Base-by-base conservation (phyloP, 2,888 invertebrate species). In the Dendrolimus pini region DNA sequence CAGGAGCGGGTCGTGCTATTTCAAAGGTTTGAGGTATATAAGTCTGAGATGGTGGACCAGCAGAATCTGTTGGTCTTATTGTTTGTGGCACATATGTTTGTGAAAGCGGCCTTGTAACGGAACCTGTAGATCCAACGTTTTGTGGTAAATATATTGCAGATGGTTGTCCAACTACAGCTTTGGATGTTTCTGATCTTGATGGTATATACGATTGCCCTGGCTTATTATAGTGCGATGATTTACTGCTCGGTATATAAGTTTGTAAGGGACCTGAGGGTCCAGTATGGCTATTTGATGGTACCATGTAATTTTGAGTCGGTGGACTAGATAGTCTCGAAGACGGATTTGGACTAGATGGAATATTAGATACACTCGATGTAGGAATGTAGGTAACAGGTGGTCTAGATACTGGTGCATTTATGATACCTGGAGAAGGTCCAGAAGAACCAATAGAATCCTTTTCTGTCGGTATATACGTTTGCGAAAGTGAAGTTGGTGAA, bases 391-490 rank as follows among this genome's bases (percentile, higher is more conserved):
- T 53, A 14, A 42, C 2, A 13, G 54, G 18, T 52, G 54, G 41
- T 54, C 14, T 52, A 9, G 13, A 10, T 54, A 14, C 10, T 41
- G 53, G 14, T 8, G 41, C 52, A 41, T n/a, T 18, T 47, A 10
- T 12, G 47, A 10, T 47, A 47, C 6, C 12, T 9, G 47, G 12
- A 18, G 41, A 18, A 9, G 55, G n/a, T n/a, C 41, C 41, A 53
- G 64, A 57, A 62, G 67, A 63, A 55, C 58, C 65, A 30, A 30
- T 0, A 30, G 30, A 30, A 30, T 30, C 30, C 3, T 6, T 30
- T 30, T 30, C 6, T 55, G 77, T 74, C 10, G 82, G 78, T 47
- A 81, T 60, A 59, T 82, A 80, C 53, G 67, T 62, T 52, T 75
- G 72, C 2, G 70, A 64, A 13, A 69, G 69, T 56, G 60, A 12